Conservation (phyloP, 2,888 invertebrate species). For the Clitarchus hookeri region DNA sequence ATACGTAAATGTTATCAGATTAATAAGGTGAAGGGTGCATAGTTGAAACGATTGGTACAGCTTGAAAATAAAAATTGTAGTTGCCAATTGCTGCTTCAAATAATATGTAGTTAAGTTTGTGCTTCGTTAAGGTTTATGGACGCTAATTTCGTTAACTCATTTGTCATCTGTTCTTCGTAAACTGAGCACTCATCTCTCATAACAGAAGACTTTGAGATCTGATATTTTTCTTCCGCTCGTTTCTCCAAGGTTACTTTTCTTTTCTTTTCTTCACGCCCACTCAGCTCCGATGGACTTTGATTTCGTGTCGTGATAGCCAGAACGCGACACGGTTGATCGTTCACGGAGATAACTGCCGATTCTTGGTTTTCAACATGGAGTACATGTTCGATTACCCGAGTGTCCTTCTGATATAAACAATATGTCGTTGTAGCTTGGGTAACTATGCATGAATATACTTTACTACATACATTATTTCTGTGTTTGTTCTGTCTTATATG, state of each 20-base stretch:
- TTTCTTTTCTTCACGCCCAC: background rate
- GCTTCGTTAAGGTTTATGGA: background rate
- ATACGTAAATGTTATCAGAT: background rate
- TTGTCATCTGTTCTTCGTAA: constrained; percentile 16
- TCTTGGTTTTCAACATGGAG: background rate
- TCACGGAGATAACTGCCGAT: background rate
- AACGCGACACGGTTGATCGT: background rate
- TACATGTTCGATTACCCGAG: too few relatives aligned
- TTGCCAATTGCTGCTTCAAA: constrained; percentile 22
- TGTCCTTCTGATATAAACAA: too few relatives aligned
- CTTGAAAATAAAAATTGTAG: background rate
- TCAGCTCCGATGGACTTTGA: background rate
- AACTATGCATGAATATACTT: too few relatives aligned
- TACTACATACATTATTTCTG: too few relatives aligned
- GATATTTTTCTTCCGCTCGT: background rate
- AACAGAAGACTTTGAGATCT: background rate
- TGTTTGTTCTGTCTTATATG: too few relatives aligned
- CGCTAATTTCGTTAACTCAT: background rate
- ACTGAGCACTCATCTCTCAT: background rate
- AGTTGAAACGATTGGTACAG: background rate
- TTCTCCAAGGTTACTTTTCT: background rate
- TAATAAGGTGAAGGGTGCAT: too few relatives aligned
- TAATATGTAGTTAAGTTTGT: constrained; percentile 15
- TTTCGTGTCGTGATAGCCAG: background rate
- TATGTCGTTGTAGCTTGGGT: too few relatives aligned